Evolutionary conservation across 2,113 vertebrate species (phyloP).

Genomic region (Serinus canaria): DNA sequence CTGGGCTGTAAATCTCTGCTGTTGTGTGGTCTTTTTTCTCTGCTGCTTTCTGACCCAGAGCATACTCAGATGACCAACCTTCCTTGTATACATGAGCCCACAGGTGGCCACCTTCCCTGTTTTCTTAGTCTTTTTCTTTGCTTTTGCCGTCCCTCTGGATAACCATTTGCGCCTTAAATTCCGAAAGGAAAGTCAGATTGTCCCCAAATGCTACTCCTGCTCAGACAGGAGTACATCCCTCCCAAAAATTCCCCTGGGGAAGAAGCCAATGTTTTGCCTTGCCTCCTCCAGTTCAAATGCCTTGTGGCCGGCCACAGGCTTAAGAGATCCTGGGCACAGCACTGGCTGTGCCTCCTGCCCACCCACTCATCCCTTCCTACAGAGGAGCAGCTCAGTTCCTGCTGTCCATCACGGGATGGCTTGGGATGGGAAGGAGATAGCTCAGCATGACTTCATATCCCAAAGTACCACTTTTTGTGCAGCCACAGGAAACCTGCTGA

Average conservation of each 20-base stretch:
- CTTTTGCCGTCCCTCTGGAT: neutral
- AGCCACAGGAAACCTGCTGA: neutral
- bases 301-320: too few relatives aligned
- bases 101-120: neutral
- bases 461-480: neutral
- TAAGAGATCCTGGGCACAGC: neutral
- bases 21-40: neutral
- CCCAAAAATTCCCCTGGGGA: neutral
- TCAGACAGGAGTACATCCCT: neutral
- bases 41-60: neutral
- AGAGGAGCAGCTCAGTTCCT: neutral
- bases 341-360: neutral
- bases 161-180: neutral
- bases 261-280: neutral
- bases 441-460: neutral
- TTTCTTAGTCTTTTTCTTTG: neutral
- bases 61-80: neutral
- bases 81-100: accelerated
- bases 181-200: neutral
- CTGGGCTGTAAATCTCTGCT: neutral
- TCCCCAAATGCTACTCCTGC: neutral
- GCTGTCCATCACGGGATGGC: neutral
- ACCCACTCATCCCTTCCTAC: neutral
- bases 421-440: neutral
- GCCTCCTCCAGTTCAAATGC: neutral